Evolutionary conservation across 2,888 invertebrate genomes (phyloP), one percentile per base, ranked within the genome.

Genomic region (Busseola fusca): DNA sequence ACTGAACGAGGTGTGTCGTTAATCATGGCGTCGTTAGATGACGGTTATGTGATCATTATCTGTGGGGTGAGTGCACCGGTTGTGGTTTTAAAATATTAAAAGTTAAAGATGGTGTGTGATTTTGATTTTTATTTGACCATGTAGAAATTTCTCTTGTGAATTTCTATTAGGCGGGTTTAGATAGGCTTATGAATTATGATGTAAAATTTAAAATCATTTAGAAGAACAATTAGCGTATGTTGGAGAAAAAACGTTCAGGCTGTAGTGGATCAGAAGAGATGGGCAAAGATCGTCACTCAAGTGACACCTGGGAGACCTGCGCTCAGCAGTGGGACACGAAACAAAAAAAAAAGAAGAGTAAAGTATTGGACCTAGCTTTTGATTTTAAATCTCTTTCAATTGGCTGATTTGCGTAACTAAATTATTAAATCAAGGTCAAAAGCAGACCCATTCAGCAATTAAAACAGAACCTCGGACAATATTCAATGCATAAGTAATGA

Each of bases 1-100:
- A 95, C 93, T 85, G 87, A 87, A 84, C 87, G 90, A 91, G 91
- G 90, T 82, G 83, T 86, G 86, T 91, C 91, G 89, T 92, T 88
- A 88, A 91, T 92, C 92, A 91, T 90, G 82, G 80, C 82, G 86
- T 89, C 87, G 89, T 90, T 91, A 87, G 87, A 89, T 87, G 84
- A 86, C 87, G 86, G 80, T 85, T 84, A 81, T 81, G 66, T 80
- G 92, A 92, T 92, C 88, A 86, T 88, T 91, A 92, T 91, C 92
- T 84, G 62, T 69, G 14, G 58, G 85, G 85, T 77, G n/a, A 9
- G 2, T 3, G 58, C 18, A 30, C 34, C 71, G 14, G 75, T 85
- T 81, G 14, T 64, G 56, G 50, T 48, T 50, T 18, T 7, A 1
- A 68, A 30, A 30, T 40, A 0, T 66, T 67, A 14, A 67, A 2